Conservation (phyloP, 2,888 invertebrate genomes). For the Xanthorhoe spadicearia region DNA sequence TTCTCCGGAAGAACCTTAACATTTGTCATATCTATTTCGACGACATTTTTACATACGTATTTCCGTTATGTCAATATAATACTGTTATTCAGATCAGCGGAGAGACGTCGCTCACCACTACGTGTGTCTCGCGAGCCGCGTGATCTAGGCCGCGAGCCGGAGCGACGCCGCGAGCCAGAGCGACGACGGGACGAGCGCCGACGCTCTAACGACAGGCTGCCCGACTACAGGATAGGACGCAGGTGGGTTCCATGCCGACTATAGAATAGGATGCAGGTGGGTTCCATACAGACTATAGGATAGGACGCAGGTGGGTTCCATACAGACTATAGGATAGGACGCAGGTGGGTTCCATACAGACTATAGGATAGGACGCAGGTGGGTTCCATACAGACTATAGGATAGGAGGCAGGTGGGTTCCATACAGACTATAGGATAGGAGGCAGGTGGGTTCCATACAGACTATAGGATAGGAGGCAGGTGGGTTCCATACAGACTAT, state of each 20-base stretch:
- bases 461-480: slow-evolving; percentile 28
- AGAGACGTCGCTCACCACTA: slow-evolving; percentile 40
- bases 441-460: too few species aligned
- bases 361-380: too few species aligned
- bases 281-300: too few species aligned
- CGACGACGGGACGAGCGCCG: slow-evolving; percentile 33
- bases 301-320: too few species aligned
- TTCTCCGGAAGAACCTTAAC: too few species aligned
- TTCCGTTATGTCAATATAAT: background rate
- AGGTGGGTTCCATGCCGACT: slow-evolving; percentile 18
- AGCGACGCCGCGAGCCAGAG: slow-evolving; percentile 33
- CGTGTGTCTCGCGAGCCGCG: slow-evolving; percentile 41
- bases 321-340: too few species aligned
- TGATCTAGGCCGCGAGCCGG: slow-evolving; percentile 35
- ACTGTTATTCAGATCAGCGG: slow-evolving; percentile 31
- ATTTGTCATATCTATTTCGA: too few species aligned
- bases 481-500: slow-evolving; percentile 3
- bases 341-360: slow-evolving; percentile 20
- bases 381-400: too few species aligned
- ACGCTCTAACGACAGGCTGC: slow-evolving; percentile 4
- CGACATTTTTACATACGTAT: too few species aligned
- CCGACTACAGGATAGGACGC: slow-evolving; percentile 26
- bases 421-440: too few species aligned
- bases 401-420: slow-evolving; percentile 24
- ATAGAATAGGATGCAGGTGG: slow-evolving; percentile 28